These are phyloP conservation scores for Limenitis camilla DNA, from an alignment of 2,888 invertebrate genomes.

Conservation along the genomic window DNA sequence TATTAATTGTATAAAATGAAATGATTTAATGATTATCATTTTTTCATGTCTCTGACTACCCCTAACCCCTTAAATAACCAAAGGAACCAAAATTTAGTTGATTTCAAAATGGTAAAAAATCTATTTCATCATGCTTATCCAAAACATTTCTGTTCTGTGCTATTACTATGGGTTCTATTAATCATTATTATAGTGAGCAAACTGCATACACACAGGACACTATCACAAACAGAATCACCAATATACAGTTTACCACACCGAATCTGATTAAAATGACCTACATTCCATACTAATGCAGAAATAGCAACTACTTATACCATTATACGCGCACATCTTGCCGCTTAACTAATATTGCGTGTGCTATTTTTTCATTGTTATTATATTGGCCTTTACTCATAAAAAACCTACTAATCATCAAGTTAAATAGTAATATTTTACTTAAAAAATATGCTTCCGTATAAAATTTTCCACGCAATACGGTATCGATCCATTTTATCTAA, in stretches of 20 bases:
- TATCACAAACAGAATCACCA: slow-evolving; percentile 11
- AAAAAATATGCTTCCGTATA: slow-evolving; percentile 1
- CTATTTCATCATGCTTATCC: neutral
- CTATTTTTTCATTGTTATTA: neutral
- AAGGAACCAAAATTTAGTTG: too few species aligned
- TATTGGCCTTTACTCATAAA: neutral
- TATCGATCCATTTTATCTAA: slow-evolving; percentile 15
- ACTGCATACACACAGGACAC: slow-evolving; percentile 11
- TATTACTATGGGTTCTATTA: neutral
- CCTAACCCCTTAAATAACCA: too few species aligned
- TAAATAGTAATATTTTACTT: too few species aligned
- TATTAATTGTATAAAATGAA: too few species aligned
- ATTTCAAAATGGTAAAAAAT: neutral
- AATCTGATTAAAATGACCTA: slow-evolving; percentile 22
- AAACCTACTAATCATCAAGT: neutral
- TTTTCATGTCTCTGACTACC: too few species aligned
- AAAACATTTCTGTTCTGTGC: neutral
- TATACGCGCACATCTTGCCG: neutral
- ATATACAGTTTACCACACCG: slow-evolving; percentile 9
- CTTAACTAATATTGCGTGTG: neutral
- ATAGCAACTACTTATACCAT: slow-evolving; percentile 6
- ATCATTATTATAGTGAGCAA: slow-evolving; percentile 9
- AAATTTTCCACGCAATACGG: neutral
- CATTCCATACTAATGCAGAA: slow-evolving; percentile 17
- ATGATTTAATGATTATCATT: too few species aligned